Evolutionary conservation across 2,888 invertebrate genomes (phyloP), one percentile per base, ranked within the genome.

Genomic region (Dioctria rufipes): DNA sequence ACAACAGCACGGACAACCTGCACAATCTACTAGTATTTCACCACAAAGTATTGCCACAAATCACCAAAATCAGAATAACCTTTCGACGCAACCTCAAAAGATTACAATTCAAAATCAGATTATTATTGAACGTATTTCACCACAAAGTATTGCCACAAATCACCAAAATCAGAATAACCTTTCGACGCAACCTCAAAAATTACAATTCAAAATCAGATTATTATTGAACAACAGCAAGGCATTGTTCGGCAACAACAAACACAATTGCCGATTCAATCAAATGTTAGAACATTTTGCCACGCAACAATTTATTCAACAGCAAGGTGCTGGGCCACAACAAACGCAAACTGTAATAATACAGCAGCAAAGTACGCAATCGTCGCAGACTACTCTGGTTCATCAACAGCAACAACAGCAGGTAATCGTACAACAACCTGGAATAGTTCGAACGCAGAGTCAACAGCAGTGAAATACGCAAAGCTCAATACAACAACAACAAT

Each of bases 381-480:
- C 84, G 40, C 86, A 87, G 4, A 86, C 88, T 3, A 87, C 87
- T 3, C 87, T 86, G 79, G 86, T 85, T 13, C 86, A 86, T 39
- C 86, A 25, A 25, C 91, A 91, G 84, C 90, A 91, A 69, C 89
- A 89, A 75, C 88, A 88, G 81, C 63, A 83, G 9, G 13, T 79
- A 8, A 43, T 54, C 6, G 66, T 66, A 54, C 84, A 85, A 65
- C 83, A 83, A 46, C 83, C 81, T 5, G 83, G 82, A 4, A 40
- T 83, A 46, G 81, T 83, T 4, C 71, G 78, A 37, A 4, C 90
- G 89, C 85, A 91, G 89, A 84, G 90, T 8, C 90, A 90, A 84
- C 91, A 91, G 83, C 93, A 93, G 83, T 93, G 92, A 83, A 89
- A 92, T 8, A 87, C 92, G 0, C 25, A 25, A 2, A 25, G 25